Conservation (phyloP, 2,888 invertebrate genomes). For the Chrysomela aeneicollis region DNA sequence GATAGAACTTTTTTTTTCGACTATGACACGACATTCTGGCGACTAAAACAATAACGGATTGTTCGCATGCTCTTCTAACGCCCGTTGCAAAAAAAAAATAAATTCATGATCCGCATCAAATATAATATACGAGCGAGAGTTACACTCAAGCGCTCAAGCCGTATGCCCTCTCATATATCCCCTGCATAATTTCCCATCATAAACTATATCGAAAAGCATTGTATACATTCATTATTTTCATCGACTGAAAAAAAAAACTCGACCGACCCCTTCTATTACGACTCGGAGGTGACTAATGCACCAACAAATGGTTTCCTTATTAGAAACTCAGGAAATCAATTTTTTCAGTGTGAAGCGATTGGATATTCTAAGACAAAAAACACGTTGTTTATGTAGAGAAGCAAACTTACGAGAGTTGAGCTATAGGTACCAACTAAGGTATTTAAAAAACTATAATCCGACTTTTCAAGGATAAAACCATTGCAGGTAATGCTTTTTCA, state of each 20-base stretch:
- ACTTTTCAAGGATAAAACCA: no score
- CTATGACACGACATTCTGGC: neutral
- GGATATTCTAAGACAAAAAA: no score
- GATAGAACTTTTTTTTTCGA: no score
- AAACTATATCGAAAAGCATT: slow-evolving; percentile 12
- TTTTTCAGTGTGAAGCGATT: no score
- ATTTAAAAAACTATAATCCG: no score
- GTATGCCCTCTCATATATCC: neutral
- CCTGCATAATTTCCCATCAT: slow-evolving; percentile 5
- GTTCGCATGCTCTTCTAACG: neutral
- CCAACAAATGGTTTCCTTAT: neutral
- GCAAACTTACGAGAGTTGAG: no score
- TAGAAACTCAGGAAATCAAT: no score
- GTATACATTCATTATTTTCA: slow-evolving; percentile 35
- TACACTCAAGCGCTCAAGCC: neutral
- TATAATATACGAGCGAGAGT: neutral
- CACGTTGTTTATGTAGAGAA: no score
- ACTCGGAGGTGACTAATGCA: neutral
- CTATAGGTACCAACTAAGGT: no score
- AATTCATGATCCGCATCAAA: slow-evolving; percentile 1
- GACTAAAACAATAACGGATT: no score
- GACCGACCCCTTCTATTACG: slow-evolving; percentile 27
- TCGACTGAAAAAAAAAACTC: slow-evolving; percentile 28
- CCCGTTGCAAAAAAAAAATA: neutral
- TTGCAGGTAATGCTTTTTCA: no score